Base-by-base conservation (phyloP, 2,797 vertebrate genomes). In the Micropoecilia bifurca region DNA sequence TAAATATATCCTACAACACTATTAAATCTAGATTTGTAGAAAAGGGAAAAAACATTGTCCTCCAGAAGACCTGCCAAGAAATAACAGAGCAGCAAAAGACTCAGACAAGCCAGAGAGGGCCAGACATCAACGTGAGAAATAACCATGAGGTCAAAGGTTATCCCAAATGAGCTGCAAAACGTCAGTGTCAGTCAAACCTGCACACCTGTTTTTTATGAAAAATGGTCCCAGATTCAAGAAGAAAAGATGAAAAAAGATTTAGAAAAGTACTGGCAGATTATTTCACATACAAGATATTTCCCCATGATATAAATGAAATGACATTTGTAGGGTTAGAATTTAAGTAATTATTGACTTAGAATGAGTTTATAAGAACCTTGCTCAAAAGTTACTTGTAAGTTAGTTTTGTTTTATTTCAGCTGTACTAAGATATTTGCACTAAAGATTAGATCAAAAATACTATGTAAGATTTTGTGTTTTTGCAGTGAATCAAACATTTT, bases 91-190 rank as follows among this genome's bases (percentile, higher is more conserved):
- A 71, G 5, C 13, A 28, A 45, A 46, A 71, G 6, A 7, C 25
- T 18, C 68, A 71, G 66, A 69, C 20, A 41, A 25, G 63, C 3
- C 18, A 43, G 39, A 69, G 66, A 43, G 25, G 45, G 25, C 9
- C 22, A 71, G 43, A 14, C 68, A 46, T n/a, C 41, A 69, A 43
- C 12, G 13, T 46, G 41, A 71, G 14, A 46, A 25, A 45, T 45
- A 71, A 71, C 25, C 41, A 28, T 28, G 43, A 71, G 68, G 41
- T 71, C 68, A 71, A 71, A 71, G 43, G 68, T 71, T 46, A 71
- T 45, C 12, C 25, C 45, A 71, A 71, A 45, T 71, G 68, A 71
- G 25, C 68, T 8, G 25, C 68, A 71, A 46, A 71, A 39, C 63
- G 5, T 68, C 63, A 46, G 25, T 6, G 25, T 45, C 43, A 71